Evolutionary conservation across 2,888 invertebrate species (phyloP).

Genomic region (Anarsia innoxiella): DNA sequence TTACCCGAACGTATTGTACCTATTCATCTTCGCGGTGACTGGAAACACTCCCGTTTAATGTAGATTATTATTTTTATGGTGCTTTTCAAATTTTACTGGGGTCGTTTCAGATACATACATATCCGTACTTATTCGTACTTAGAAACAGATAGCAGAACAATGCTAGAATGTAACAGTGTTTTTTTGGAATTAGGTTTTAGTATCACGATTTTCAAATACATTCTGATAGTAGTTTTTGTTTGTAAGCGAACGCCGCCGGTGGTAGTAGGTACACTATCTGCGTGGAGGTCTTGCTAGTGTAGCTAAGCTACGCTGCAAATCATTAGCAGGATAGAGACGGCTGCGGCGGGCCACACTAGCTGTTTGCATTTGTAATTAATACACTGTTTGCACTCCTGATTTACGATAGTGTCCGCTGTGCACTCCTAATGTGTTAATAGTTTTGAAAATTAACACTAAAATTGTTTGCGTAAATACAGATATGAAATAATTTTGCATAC

Average conservation of each 20-base stretch:
- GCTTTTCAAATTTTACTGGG: conserved; percentile 30
- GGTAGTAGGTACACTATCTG: conserved; percentile 6
- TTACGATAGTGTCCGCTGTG: conserved; percentile 64
- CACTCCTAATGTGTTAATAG: conserved; percentile 71
- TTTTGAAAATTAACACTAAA: conserved; percentile 52
- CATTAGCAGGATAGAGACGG: conserved; percentile 71
- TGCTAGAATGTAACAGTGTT: too few relatives aligned
- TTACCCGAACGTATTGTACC: conserved; percentile 48
- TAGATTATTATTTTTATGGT: conserved; percentile 34
- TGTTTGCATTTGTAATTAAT: conserved; percentile 76
- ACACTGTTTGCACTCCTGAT: conserved; percentile 73
- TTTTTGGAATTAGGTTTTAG: too few relatives aligned
- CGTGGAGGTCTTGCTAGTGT: conserved; percentile 1
- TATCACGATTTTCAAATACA: too few relatives aligned
- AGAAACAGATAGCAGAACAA: too few relatives aligned
- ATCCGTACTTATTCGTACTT: too few relatives aligned
- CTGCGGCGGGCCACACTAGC: conserved; percentile 68
- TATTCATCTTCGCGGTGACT: conserved; percentile 13
- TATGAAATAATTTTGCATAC: too few relatives aligned
- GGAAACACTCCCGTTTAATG: conserved; percentile 11
- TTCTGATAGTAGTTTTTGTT: too few relatives aligned
- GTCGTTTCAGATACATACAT: too few relatives aligned
- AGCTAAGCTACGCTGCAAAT: conserved; percentile 48
- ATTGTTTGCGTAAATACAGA: too few relatives aligned
- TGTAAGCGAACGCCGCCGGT: too few relatives aligned